Percentiles rank a stretch among this genome's conserved stretches.
Conservation (phyloP, 2,888 invertebrate genomes). For the Elmis aenea region DNA sequence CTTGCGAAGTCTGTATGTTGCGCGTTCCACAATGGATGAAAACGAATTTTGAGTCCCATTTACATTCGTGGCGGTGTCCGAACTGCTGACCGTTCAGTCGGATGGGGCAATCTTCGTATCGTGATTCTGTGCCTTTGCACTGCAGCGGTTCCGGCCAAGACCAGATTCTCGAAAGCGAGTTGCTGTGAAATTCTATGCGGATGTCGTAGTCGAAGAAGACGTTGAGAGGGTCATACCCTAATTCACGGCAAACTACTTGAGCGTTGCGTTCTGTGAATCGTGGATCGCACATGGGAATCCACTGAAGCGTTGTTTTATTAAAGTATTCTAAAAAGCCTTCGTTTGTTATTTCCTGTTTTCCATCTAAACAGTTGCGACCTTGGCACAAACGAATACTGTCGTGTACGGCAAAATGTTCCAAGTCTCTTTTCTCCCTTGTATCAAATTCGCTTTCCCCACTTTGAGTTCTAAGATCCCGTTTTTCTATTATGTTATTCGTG, state of each 20-base stretch:
- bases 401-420: slow-evolving; percentile 53
- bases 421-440: slow-evolving; percentile 46
- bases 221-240: slow-evolving; percentile 85
- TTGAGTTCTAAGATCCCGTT: slow-evolving; percentile 42
- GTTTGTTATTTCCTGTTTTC: slow-evolving; percentile 52
- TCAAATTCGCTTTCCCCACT: slow-evolving; percentile 2
- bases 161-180: slow-evolving; percentile 81
- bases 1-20: slow-evolving; percentile 55
- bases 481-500: slow-evolving; percentile 40
- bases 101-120: slow-evolving; percentile 79
- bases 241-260: slow-evolving; percentile 90
- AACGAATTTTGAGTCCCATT: slow-evolving; percentile 86
- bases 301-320: slow-evolving; percentile 90
- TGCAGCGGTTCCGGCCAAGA: slow-evolving; percentile 93
- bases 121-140: slow-evolving; percentile 70
- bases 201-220: slow-evolving; percentile 82
- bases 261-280: slow-evolving; percentile 95
- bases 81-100: slow-evolving; percentile 86
- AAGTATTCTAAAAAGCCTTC: slow-evolving; percentile 94
- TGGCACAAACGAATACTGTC: slow-evolving; percentile 76
- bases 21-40: slow-evolving; percentile 85
- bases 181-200: slow-evolving; percentile 84
- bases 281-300: slow-evolving; percentile 94
- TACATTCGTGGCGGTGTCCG: slow-evolving; percentile 78
- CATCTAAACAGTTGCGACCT: slow-evolving; percentile 63